Evolutionary conservation across 1,140 invertebrate genomes (phyloP).

Genomic region (Portunus trituberculatus): DNA sequence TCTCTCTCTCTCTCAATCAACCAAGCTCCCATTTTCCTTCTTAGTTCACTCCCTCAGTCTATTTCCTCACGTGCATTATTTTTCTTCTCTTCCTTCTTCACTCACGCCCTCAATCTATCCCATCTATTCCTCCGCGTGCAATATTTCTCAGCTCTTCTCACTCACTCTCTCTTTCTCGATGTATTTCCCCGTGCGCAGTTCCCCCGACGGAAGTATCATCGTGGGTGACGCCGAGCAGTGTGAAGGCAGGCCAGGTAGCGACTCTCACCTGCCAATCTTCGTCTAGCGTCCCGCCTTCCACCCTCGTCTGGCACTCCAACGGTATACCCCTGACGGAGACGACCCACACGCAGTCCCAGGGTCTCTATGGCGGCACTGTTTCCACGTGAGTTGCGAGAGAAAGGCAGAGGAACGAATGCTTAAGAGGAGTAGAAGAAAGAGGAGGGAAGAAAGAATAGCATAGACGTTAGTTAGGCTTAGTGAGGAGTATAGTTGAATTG

Average conservation of each 20-base stretch:
- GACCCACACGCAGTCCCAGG: slow-evolving; percentile 32
- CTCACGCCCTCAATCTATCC: neutral
- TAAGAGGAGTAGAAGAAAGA: too few relatives aligned
- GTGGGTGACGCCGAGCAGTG: slow-evolving; percentile 42
- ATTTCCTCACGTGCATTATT: neutral
- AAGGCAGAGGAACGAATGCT: too few relatives aligned
- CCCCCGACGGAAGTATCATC: slow-evolving; percentile 38
- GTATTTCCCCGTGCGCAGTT: slow-evolving; percentile 28
- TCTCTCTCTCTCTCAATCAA: too few relatives aligned
- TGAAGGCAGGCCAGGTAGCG: slow-evolving; percentile 40
- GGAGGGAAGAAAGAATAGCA: too few relatives aligned
- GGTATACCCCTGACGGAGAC: neutral
- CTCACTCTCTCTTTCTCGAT: neutral
- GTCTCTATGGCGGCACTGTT: slow-evolving; percentile 55
- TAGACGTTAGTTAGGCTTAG: too few relatives aligned
- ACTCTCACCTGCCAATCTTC: slow-evolving; percentile 55
- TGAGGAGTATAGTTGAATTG: too few relatives aligned
- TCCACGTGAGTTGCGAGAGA: slow-evolving; percentile 42
- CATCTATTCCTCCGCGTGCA: too few relatives aligned
- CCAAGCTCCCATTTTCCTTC: too few relatives aligned
- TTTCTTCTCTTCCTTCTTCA: neutral
- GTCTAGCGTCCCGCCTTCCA: slow-evolving; percentile 65
- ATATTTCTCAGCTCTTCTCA: neutral
- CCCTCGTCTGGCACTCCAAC: slow-evolving; percentile 54
- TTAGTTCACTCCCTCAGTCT: too few relatives aligned